Conservation (phyloP, 2,888 invertebrate species). For the Caenorhabditis sulstoni region DNA sequence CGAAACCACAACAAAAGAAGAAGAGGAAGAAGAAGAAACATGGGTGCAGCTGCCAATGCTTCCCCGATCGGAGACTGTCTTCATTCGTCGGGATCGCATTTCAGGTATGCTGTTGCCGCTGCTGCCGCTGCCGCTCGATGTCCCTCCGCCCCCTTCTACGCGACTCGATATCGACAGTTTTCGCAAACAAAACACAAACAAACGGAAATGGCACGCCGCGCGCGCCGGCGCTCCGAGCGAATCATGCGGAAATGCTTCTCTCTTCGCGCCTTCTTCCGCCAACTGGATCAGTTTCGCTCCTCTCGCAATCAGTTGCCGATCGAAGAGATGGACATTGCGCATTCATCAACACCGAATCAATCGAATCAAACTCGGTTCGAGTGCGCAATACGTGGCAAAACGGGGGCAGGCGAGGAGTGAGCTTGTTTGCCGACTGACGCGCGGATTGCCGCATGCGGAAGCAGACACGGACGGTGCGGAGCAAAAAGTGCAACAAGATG, state of each 20-base stretch:
- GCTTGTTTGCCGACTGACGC: conserved; percentile 17
- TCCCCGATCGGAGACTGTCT: neutral
- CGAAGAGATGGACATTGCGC: neutral
- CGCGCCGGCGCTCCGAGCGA: conserved; percentile 8
- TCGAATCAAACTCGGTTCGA: neutral
- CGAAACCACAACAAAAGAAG: neutral
- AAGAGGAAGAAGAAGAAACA: neutral
- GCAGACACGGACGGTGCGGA: conserved; percentile 9
- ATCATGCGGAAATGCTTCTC: conserved; percentile 51
- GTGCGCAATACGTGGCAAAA: neutral
- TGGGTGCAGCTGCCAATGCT: too few species aligned
- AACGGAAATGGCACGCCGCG: conserved; percentile 35
- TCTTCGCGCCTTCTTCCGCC: neutral
- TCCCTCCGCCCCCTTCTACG: neutral
- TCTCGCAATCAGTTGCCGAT: neutral
- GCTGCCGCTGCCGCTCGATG: conserved; percentile 1
- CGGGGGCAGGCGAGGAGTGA: too few species aligned
- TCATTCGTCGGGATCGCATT: conserved; percentile 35
- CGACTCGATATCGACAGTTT: conserved; percentile 52
- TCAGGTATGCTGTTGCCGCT: conserved; percentile 30
- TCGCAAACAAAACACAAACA: conserved; percentile 50
- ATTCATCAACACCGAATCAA: neutral
- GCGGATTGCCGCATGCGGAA: conserved; percentile 10
- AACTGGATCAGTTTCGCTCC: neutral
- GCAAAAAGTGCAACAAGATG: conserved; percentile 11